phyloP scores from a whole-genome alignment of 2,888 invertebrate species.

The Malthinus flaveolus region DNA sequence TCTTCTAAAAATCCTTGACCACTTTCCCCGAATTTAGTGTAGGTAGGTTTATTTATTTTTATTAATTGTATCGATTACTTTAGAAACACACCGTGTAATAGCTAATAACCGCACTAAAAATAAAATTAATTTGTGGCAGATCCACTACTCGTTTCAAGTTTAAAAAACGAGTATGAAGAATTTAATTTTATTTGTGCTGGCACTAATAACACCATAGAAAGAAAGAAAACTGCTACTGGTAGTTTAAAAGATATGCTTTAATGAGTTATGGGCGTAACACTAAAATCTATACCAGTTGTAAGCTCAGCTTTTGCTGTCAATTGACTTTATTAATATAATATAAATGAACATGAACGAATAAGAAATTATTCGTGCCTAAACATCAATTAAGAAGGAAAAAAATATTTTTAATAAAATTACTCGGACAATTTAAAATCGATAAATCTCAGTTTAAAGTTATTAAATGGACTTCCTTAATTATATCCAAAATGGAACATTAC shows the following conservation, averaged over 20 bases:
- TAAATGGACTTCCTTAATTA: neutral
- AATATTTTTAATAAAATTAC: neutral
- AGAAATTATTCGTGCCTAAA: slow-evolving; percentile 20
- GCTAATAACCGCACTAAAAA: neutral
- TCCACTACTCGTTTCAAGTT: neutral
- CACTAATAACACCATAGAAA: slow-evolving; percentile 25
- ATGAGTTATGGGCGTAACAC: slow-evolving; percentile 30
- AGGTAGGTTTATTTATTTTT: too few relatives aligned
- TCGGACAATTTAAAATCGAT: slow-evolving; percentile 18
- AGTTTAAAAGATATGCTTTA: slow-evolving; percentile 22
- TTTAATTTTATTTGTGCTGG: slow-evolving; percentile 24
- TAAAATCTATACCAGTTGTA: slow-evolving; percentile 25
- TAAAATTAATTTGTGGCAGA: neutral
- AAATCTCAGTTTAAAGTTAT: slow-evolving; percentile 8
- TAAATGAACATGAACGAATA: slow-evolving; percentile 5
- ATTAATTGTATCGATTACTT: too few relatives aligned
- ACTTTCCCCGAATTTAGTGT: too few relatives aligned
- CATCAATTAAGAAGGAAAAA: slow-evolving; percentile 9
- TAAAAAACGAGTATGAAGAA: slow-evolving; percentile 1
- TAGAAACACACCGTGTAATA: neutral
- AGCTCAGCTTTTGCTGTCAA: slow-evolving; percentile 6
- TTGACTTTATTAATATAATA: slow-evolving; percentile 5
- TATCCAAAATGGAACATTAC: neutral
- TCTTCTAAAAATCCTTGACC: too few relatives aligned
- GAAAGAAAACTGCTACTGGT: slow-evolving; percentile 24